Evolutionary conservation across 53 echinoderm and acorn worm genomes (phyloP).

Genomic region (Actinopyga echinites): DNA sequence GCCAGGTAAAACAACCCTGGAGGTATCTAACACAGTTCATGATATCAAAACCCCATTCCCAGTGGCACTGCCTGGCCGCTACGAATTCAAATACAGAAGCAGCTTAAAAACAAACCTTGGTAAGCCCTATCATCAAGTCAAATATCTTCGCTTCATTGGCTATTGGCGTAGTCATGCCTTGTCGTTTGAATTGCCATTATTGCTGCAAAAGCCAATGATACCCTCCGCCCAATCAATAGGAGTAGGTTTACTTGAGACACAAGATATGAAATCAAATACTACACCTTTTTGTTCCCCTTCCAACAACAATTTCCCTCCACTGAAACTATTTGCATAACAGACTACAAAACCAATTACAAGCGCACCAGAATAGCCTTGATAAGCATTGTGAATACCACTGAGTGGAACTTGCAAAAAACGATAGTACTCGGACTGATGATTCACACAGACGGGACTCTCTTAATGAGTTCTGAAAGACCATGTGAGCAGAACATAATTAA

Average conservation of each 20-base stretch:
- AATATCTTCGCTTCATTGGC: not conserved
- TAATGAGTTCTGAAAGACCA: slow-evolving; percentile 36
- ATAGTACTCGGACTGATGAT: not conserved
- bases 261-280: slow-evolving; percentile 14
- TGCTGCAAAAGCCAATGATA: not conserved
- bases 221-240: not conserved
- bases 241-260: not conserved
- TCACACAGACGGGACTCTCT: not conserved
- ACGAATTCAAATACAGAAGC: not conserved
- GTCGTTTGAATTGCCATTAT: slow-evolving; percentile 4
- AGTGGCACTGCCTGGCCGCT: not conserved
- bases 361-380: slow-evolving; percentile 13
- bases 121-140: not conserved
- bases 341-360: slow-evolving; percentile 29
- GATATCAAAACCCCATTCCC: slow-evolving; percentile 5
- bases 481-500: slow-evolving; percentile 16
- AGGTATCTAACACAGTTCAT: not conserved
- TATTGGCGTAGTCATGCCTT: not conserved
- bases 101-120: not conserved
- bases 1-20: no score
- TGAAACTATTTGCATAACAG: slow-evolving; percentile 12
- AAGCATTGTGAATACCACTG: not conserved
- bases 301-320: not conserved
- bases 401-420: not conserved
- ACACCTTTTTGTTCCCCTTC: not conserved